phyloP scores from a whole-genome alignment of 2,888 invertebrate genomes.

The Tiliacea citrago region DNA sequence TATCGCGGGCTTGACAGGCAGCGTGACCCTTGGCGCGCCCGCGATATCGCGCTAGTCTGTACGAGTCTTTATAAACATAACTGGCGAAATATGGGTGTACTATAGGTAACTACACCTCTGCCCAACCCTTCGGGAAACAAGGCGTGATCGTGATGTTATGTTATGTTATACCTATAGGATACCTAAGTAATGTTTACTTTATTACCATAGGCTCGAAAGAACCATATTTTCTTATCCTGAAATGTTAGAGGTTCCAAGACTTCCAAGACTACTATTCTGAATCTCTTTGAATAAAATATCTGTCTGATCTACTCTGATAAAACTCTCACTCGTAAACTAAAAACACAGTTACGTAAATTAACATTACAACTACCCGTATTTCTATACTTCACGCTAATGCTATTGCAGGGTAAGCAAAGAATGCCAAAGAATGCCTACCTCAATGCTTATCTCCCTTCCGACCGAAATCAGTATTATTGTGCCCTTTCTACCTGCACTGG shows the following conservation, averaged over 20 bases:
- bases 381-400: conserved; percentile 23
- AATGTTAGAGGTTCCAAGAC: background rate
- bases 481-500: conserved; percentile 39
- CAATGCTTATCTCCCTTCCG: conserved; percentile 25
- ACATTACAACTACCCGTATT: conserved; percentile 15
- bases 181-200: background rate
- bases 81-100: no score
- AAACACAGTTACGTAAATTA: conserved; percentile 15
- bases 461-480: conserved; percentile 25
- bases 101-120: no score
- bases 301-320: background rate
- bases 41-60: no score
- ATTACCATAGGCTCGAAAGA: background rate
- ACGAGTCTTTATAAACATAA: no score
- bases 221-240: background rate
- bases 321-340: background rate
- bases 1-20: no score
- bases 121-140: no score
- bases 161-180: no score
- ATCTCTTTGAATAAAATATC: background rate
- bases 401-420: conserved; percentile 28
- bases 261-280: background rate
- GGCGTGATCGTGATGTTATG: no score
- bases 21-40: no score
- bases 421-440: conserved; percentile 8